Base-by-base conservation (phyloP, 2,888 invertebrate genomes). In the Smittia aterrima region DNA sequence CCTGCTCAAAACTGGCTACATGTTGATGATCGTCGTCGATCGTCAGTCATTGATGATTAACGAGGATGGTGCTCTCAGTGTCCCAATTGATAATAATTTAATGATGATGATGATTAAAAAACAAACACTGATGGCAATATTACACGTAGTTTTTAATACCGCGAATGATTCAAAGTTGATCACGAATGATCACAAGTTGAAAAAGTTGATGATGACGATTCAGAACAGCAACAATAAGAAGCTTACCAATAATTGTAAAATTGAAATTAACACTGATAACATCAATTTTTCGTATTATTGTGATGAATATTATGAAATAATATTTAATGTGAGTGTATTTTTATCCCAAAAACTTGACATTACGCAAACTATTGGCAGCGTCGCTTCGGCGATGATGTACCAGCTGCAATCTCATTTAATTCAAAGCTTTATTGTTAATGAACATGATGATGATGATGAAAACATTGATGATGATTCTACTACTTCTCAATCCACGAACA, bases 401-500 rank as follows among this genome's bases (percentile, higher is more conserved):
- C 41, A 72, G 71, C 71, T 72, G 72, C 72, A 72, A 72, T 72
- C 72, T 72, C 72, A 72, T 72, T 64, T 64, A 64, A 72, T 62
- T 72, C 62, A 72, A 72, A 72, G 72, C 72, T 72, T 72, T 72
- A 70, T 54, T 54, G 70, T 70, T 70, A 70, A 41, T 67, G 70
- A 70, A 41, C n/a, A 70, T 47, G 47, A 25, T n/a, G 27, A 27
- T 27, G 64, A 27, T 25, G 22, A 58, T 58, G 24, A 9, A 22
- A 18, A 18, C 1, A 25, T 9, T 32, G 66, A 32, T 11, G n/a
- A 25, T 41, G 25, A 16, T 72, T 58, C 64, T 66, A 74, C 54
- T 74, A 54, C 74, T 74, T 74, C 74, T 74, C 74, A 75, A 81
- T 83, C 84, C 84, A 84, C 84, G 84, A 85, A 86, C 85, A 86